Base-by-base conservation (phyloP, 2,113 vertebrate genomes). In the Scytalopus superciliaris region DNA sequence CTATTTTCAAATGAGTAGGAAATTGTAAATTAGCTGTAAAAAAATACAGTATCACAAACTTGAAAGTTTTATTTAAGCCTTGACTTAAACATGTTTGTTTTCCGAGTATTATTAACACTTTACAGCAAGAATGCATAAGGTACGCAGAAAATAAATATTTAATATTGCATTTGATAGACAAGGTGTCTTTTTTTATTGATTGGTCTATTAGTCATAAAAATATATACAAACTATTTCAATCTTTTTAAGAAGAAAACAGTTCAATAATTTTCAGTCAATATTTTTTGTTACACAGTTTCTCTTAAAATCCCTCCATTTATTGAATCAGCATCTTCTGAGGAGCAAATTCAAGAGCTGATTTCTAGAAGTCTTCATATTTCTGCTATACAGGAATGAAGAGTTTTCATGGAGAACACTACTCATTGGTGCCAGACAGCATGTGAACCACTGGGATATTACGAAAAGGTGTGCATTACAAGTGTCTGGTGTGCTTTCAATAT, bases 1-100 rank as follows among this genome's bases (percentile, higher is more conserved):
- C 8, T 83, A 31, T 90, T 77, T 90, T 93, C 67, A 80, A 96
- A 86, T 59, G 10, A 68, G 19, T 57, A 89, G 12, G 12, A 92
- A 89, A 70, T 42, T 59, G 45, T 88, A 90, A 85, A 87, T 83
- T 94, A 70, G 8, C 14, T 79, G 18, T 28, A 87, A 86, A 15
- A 82, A 79, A 17, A 76, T 70, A 50, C 9, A 45, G 18, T 53
- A 76, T 14, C 23, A 52, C 28, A 62, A 35, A 72, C 10, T 11
- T 45, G 5, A 53, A 83, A 35, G 8, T 74, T 72, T 84, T 84
- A 67, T 49, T 77, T 81, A 79, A 85, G 77, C 17, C 14, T 80
- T 50, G 49, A 79, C 56, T 57, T 87, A 68, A 88, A 13, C 3
- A 7, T 17, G 12, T 53, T 93, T 90, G 1, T 9, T 76, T 80